phyloP scores from a whole-genome alignment of 2,888 invertebrate genomes.

The Agonopterix subpropinquella region DNA sequence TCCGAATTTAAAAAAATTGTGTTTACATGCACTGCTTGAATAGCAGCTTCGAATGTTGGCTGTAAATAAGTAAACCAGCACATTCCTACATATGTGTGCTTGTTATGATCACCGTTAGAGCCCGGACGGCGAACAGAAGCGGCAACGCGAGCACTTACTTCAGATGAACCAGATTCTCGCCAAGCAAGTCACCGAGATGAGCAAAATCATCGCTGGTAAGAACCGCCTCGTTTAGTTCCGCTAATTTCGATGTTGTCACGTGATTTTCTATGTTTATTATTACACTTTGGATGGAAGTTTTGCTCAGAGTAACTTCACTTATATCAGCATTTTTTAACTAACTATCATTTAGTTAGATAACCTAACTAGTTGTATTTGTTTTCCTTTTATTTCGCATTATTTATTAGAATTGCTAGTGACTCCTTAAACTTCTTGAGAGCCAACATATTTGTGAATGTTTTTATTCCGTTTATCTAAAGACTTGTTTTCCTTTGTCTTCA shows the following conservation, averaged over 20 bases:
- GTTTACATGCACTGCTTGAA: slow-evolving; percentile 37
- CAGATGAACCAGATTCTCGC: slow-evolving; percentile 95
- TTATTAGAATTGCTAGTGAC: too few species aligned
- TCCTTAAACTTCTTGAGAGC: too few species aligned
- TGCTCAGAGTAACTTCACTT: too few species aligned
- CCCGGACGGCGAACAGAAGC: slow-evolving; percentile 88
- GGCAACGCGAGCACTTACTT: slow-evolving; percentile 90
- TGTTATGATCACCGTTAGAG: slow-evolving; percentile 70
- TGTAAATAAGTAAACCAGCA: slow-evolving; percentile 51
- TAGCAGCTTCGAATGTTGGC: slow-evolving; percentile 68
- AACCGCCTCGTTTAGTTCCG: slow-evolving; percentile 16
- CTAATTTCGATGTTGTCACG: not conserved
- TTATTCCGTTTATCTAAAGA: not conserved
- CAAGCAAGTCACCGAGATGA: slow-evolving; percentile 95
- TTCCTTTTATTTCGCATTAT: too few species aligned
- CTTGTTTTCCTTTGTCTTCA: not conserved
- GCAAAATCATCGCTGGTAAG: slow-evolving; percentile 96
- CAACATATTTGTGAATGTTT: too few species aligned
- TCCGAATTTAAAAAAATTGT: slow-evolving; percentile 7
- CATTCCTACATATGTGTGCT: slow-evolving; percentile 51
- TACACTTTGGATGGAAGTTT: too few species aligned
- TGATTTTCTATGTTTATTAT: too few species aligned
- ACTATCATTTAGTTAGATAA: too few species aligned
- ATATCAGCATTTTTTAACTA: too few species aligned
- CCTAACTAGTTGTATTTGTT: too few species aligned